Base-by-base conservation (phyloP, 2,888 invertebrate species). In the Drosophila siamana region DNA sequence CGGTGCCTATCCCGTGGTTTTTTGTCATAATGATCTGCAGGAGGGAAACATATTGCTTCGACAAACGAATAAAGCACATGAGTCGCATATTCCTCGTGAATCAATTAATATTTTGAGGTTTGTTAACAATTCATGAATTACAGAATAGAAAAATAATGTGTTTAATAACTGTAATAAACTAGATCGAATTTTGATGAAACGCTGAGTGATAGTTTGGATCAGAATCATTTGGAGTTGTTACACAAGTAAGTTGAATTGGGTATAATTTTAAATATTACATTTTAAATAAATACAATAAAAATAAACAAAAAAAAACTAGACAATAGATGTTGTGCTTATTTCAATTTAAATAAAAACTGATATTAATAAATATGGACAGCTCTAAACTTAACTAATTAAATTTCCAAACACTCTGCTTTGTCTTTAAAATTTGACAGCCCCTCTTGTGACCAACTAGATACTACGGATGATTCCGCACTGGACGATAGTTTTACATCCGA, bases 11-110 rank as follows among this genome's bases (percentile, higher is more conserved):
- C 97, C 97, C 0, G 97, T 98, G 0, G 95, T 97, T 0, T 98
- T 98, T 92, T 98, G 97, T 80, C 98, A 98, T 91, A 98, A 98
- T 91, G 98, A 98, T 89, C 93, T 98, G 93, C 98, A 98, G 91
- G 98, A 98, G 93, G 98, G 94, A 28, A 94, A 94, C 88, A 94
- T 94, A 43, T 89, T 94, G 0, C 65, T 94, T 0, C 87, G 93
- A 22, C 93, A 94, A 71, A 74, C 80, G 4, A 60, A 61, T 30
- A 40, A 47, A 40, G 66, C 57, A 0, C 51, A 79, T 3, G 54
- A 68, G 16, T 56, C 67, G 16, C 73, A 77, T 44, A 77, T 83
- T 4, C 81, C 83, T 3, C 74, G 77, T 8, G 81, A 76, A 51
- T 89, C 89, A 0, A 78, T 87, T 0, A 89, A 78, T 43, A 88